These are phyloP conservation scores for Drosophila yooni DNA, from an alignment of 2,888 invertebrate species.

Conservation along the genomic window DNA sequence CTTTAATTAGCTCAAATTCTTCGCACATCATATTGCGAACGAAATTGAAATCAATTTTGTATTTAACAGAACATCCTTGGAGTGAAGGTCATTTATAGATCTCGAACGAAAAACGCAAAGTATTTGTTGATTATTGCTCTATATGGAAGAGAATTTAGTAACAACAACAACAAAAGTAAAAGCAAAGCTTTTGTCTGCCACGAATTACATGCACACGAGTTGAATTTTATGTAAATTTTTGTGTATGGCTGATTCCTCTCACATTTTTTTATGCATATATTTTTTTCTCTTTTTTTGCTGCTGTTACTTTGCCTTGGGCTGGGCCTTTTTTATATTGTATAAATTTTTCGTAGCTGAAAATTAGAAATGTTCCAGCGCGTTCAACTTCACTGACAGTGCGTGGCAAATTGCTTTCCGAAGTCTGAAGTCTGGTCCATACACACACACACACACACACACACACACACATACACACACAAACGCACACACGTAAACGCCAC, in stretches of 20 bases:
- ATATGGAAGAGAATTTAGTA: background rate
- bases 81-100: slow-evolving; percentile 18
- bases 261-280: background rate
- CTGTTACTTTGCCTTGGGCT: slow-evolving; percentile 35
- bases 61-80: background rate
- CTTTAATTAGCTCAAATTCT: background rate
- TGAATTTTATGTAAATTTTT: slow-evolving; percentile 71
- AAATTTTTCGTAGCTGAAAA: slow-evolving; percentile 80
- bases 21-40: no score
- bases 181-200: slow-evolving; percentile 58
- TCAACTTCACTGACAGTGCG: slow-evolving; percentile 81
- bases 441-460: slow-evolving; percentile 30
- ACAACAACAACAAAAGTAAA: slow-evolving; percentile 10
- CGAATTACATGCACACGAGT: slow-evolving; percentile 59
- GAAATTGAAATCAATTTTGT: background rate
- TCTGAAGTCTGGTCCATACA: slow-evolving; percentile 63
- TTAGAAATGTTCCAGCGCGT: slow-evolving; percentile 79
- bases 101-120: slow-evolving; percentile 4
- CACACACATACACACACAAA: slow-evolving; percentile 20
- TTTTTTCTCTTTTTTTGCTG: slow-evolving; percentile 11
- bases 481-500: background rate
- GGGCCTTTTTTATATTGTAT: slow-evolving; percentile 68
- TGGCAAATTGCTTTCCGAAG: slow-evolving; percentile 81
- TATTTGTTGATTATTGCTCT: slow-evolving; percentile 26
- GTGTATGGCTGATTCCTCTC: slow-evolving; percentile 34